Evolutionary conservation across 2,113 vertebrate species (phyloP).

Genomic region (Mobula hypostoma): DNA sequence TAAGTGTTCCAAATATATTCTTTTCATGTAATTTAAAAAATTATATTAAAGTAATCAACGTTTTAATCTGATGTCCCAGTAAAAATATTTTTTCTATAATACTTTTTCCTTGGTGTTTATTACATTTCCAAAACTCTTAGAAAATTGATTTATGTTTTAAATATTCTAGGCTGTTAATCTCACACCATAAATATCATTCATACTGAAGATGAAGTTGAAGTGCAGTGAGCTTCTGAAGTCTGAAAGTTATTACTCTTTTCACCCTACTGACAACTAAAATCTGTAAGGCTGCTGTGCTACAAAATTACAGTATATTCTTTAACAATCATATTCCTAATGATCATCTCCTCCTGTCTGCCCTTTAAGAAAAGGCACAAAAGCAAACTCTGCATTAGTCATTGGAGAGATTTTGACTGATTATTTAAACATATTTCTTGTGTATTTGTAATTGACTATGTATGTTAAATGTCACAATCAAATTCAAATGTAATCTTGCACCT

Average conservation of each 20-base stretch:
- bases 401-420: not conserved
- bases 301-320: not conserved
- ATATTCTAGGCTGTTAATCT: slow-evolving; percentile 14
- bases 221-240: not conserved
- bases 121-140: not conserved
- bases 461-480: not conserved
- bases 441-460: not conserved
- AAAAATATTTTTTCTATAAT: not conserved
- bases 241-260: not conserved
- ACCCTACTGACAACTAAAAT: not conserved
- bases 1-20: not conserved
- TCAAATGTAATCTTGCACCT: not conserved
- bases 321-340: not conserved
- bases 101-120: not conserved
- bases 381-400: not conserved
- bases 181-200: not conserved
- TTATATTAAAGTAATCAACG: not conserved
- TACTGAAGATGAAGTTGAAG: slow-evolving; percentile 6
- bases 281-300: not conserved
- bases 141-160: not conserved
- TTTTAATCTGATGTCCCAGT: not conserved
- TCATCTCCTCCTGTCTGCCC: not conserved
- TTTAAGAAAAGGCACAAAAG: not conserved
- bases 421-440: not conserved
- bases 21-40: not conserved